phyloP scores from a whole-genome alignment of 2,113 vertebrate species.

The Ciconia boyciana region DNA sequence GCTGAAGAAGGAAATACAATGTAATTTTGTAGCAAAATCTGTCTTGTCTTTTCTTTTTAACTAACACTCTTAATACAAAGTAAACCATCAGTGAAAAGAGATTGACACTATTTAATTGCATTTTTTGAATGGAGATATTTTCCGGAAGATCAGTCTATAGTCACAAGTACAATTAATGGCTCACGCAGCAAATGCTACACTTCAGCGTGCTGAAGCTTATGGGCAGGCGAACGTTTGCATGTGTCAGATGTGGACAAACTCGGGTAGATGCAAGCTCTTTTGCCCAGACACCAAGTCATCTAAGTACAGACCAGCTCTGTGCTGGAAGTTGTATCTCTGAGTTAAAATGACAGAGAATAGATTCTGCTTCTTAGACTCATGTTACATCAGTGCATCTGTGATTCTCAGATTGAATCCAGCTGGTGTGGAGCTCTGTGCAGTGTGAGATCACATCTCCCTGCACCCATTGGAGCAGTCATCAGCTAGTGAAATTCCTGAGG shows the following conservation, averaged over 20 bases:
- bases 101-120: background rate
- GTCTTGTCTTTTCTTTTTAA: background rate
- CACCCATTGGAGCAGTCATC: too few relatives aligned
- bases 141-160: background rate
- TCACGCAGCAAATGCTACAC: fast-evolving
- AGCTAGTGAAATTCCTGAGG: background rate
- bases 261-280: background rate
- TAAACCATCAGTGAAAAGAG: background rate
- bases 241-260: background rate
- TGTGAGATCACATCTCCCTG: background rate
- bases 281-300: background rate
- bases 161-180: background rate
- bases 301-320: background rate
- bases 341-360: background rate
- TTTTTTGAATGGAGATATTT: background rate
- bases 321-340: background rate
- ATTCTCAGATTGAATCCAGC: background rate
- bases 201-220: background rate
- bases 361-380: background rate
- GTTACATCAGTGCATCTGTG: background rate
- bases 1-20: background rate
- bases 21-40: background rate
- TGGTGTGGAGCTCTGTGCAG: background rate
- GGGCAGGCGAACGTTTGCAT: fast-evolving
- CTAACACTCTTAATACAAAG: background rate